Evolutionary conservation across 2,113 vertebrate genomes (phyloP).

Genomic region (Gymnobelideus leadbeateri): DNA sequence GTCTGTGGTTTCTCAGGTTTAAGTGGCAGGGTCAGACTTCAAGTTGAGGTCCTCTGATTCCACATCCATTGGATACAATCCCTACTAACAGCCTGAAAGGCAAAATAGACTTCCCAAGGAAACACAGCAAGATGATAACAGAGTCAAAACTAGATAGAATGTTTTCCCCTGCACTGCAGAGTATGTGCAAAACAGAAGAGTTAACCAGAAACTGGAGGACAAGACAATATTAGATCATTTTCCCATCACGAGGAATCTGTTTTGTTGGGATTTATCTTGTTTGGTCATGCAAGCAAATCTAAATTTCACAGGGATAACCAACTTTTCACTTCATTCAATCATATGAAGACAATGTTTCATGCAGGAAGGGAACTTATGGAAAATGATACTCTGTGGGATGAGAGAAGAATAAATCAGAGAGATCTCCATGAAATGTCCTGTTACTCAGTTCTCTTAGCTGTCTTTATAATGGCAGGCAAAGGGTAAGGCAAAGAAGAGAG

Average conservation of each 20-base stretch:
- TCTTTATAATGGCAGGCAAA: not conserved
- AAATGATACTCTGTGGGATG: not conserved
- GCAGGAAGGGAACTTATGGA: not conserved
- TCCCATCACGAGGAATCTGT: not conserved
- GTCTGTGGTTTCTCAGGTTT: not conserved
- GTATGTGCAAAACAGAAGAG: not conserved
- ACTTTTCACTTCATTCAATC: not conserved
- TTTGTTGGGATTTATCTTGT: not conserved
- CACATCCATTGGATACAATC: not conserved
- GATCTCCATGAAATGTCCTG: not conserved
- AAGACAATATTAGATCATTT: not conserved
- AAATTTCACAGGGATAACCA: not conserved
- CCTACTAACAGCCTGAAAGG: not conserved
- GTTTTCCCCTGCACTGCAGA: not conserved
- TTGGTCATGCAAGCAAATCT: not conserved
- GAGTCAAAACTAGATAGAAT: not conserved
- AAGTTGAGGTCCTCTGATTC: not conserved
- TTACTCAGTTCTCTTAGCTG: not conserved
- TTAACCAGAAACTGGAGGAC: not conserved
- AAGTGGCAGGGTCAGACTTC: not conserved
- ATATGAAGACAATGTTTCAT: not conserved
- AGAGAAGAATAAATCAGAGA: not conserved
- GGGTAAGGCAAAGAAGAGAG: not conserved
- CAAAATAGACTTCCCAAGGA: not conserved
- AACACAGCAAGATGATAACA: not conserved